Evolutionary conservation across 2,888 invertebrate species (phyloP).

Genomic region (Seira musarum): DNA sequence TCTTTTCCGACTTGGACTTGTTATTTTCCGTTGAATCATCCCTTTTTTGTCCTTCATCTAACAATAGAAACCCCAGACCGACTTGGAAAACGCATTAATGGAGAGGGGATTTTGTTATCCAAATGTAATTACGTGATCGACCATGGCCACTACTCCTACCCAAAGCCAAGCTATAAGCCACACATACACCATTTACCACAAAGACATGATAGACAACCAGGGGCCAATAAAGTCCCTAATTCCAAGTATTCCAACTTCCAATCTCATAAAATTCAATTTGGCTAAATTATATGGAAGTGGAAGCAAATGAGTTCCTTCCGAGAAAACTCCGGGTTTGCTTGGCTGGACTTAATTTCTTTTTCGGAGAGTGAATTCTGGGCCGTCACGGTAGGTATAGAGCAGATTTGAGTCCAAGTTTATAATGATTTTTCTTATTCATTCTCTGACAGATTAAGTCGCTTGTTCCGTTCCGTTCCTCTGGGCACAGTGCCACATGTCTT

Average conservation of each 20-base stretch:
- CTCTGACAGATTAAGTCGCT: not conserved
- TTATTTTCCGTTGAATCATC: conserved; percentile 16
- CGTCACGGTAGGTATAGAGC: not conserved
- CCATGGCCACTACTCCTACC: too few relatives aligned
- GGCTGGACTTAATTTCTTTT: not conserved
- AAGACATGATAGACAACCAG: not conserved
- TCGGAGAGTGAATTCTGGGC: not conserved
- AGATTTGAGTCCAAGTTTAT: not conserved
- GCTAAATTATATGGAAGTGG: too few relatives aligned
- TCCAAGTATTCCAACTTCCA: not conserved
- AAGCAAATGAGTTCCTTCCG: not conserved
- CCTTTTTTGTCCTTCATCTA: conserved; percentile 18
- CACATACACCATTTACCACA: too few relatives aligned
- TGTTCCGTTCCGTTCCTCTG: not conserved
- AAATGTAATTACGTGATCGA: not conserved
- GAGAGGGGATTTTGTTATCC: not conserved
- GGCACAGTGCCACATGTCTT: conserved; percentile 31
- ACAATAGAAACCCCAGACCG: not conserved
- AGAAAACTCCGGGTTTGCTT: not conserved
- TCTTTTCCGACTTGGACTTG: not conserved
- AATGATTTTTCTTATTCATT: not conserved
- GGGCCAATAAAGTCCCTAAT: not conserved
- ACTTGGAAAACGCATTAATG: not conserved
- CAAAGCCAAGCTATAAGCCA: too few relatives aligned
- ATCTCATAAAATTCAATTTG: not conserved